These are phyloP conservation scores for Sinocyclocheilus rhinocerous DNA, from an alignment of 2,113 vertebrate genomes.

Conservation along the genomic window DNA sequence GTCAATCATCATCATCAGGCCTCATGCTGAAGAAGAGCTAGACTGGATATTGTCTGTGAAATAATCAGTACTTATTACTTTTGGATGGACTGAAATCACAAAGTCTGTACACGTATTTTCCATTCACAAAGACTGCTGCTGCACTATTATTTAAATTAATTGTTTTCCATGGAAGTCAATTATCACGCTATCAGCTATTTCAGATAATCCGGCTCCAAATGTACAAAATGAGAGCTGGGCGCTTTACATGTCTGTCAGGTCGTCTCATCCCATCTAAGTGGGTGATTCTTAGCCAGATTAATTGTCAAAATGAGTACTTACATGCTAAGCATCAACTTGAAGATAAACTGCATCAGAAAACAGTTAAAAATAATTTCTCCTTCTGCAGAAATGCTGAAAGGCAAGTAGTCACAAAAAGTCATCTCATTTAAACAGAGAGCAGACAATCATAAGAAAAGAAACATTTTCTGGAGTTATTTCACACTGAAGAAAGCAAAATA, in stretches of 20 bases:
- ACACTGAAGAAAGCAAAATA: neutral
- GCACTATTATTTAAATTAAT: neutral
- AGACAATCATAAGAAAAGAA: neutral
- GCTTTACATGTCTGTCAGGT: neutral
- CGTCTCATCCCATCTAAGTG: neutral
- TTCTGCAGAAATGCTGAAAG: neutral
- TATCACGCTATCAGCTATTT: neutral
- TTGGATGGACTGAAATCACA: neutral
- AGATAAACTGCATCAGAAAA: neutral
- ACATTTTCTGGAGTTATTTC: neutral
- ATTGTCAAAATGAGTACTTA: neutral
- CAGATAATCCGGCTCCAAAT: neutral
- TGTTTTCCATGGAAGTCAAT: neutral
- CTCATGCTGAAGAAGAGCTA: neutral
- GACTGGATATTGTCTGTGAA: neutral
- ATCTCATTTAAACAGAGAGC: neutral
- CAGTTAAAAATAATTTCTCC: neutral
- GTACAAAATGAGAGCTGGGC: neutral
- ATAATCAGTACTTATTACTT: neutral
- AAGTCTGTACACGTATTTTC: neutral
- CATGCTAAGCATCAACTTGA: neutral
- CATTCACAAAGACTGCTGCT: neutral
- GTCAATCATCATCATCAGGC: conserved; percentile 4
- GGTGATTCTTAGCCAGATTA: neutral
- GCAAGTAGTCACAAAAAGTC: neutral